Evolutionary conservation across 2,888 invertebrate genomes (phyloP).

Genomic region (Odontomyia ornata): DNA sequence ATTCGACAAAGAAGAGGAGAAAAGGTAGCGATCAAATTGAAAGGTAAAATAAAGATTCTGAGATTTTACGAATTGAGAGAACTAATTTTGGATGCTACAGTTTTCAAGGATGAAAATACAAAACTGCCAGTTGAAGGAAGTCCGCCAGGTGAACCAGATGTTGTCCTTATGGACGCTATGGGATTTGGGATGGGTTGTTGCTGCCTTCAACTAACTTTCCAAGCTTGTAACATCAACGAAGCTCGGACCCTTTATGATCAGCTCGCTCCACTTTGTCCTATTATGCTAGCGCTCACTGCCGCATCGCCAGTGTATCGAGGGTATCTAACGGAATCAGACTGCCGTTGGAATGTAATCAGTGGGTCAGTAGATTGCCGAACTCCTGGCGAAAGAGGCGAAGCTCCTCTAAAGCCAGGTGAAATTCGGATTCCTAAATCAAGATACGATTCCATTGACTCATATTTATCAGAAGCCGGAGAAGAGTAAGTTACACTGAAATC

Average conservation of each 20-base stretch:
- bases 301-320: conserved; percentile 96
- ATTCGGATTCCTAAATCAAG: conserved; percentile 92
- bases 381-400: conserved; percentile 85
- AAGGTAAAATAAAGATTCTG: conserved; percentile 71
- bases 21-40: conserved; percentile 96
- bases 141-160: conserved; percentile 81
- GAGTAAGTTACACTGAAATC: conserved; percentile 64
- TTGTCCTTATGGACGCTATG: conserved; percentile 99
- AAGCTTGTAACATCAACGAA: conserved; percentile 93
- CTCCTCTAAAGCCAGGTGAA: conserved; percentile 76
- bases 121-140: conserved; percentile 84
- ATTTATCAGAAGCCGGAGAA: conserved; percentile 88
- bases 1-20: conserved; percentile 90
- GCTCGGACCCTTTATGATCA: conserved; percentile 97
- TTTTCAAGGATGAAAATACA: conserved; percentile 89
- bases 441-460: conserved; percentile 97
- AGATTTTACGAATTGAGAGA: no score
- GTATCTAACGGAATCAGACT: conserved; percentile 93
- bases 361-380: conserved; percentile 96
- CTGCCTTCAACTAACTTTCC: conserved; percentile 93
- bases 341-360: conserved; percentile 97
- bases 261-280: conserved; percentile 94
- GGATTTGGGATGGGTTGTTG: conserved; percentile 99
- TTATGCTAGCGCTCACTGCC: conserved; percentile 96
- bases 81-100: conserved; percentile 65